These are phyloP conservation scores for Myanophis thanlyinensis DNA, from an alignment of 2,113 vertebrate species.

Conservation along the genomic window DNA sequence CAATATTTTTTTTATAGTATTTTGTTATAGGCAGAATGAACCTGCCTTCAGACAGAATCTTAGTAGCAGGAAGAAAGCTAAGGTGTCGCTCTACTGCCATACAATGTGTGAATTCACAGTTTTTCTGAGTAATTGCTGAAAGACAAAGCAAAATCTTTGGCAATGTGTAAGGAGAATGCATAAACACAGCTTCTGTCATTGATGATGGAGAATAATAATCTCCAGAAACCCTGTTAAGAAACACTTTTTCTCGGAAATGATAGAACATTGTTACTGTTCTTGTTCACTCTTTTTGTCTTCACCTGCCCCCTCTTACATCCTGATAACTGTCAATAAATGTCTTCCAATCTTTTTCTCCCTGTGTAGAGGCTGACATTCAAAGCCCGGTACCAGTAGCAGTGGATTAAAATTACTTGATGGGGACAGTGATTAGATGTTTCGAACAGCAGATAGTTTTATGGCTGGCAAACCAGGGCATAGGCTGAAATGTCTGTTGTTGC, in stretches of 20 bases:
- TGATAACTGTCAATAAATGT: conserved; percentile 41
- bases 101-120: conserved; percentile 14
- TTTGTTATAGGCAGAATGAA: neutral
- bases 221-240: neutral
- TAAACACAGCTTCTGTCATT: neutral
- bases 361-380: conserved; percentile 10
- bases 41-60: conserved; percentile 17
- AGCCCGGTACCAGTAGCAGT: conserved; percentile 13
- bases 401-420: conserved; percentile 12
- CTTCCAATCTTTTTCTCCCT: neutral
- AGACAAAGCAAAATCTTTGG: neutral
- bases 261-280: conserved; percentile 11
- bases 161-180: neutral
- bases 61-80: neutral
- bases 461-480: conserved; percentile 24
- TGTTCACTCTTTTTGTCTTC: neutral
- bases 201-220: neutral
- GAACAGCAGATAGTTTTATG: conserved; percentile 5
- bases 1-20: neutral
- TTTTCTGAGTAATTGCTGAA: neutral
- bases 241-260: conserved; percentile 36
- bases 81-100: neutral
- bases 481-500: conserved; percentile 1
- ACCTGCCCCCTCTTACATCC: neutral
- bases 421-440: neutral